These are phyloP conservation scores for Botrylloides violaceus DNA, from an alignment of 23 tunicate genomes.

Conservation along the genomic window DNA sequence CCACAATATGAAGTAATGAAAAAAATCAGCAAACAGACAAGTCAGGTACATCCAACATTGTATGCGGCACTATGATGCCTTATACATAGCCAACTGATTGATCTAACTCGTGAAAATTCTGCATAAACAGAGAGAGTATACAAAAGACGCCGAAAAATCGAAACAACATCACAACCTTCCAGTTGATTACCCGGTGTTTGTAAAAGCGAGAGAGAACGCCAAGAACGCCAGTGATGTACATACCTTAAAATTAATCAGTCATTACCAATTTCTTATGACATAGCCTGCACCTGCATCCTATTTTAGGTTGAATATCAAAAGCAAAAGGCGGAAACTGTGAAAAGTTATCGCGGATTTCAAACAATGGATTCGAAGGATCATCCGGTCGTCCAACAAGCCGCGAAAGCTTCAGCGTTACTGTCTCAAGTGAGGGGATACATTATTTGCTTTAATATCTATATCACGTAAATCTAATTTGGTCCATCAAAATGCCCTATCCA, in stretches of 20 bases:
- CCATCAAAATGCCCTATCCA: no score
- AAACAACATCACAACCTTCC: conserved; percentile 19
- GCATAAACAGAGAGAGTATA: neutral
- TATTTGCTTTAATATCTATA: no score
- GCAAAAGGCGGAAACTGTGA: conserved; percentile 64
- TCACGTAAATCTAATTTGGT: no score
- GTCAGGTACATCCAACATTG: no score
- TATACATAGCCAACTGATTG: neutral
- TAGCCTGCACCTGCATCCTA: no score
- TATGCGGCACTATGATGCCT: neutral
- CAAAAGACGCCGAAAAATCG: conserved; percentile 22
- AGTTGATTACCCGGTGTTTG: conserved; percentile 61
- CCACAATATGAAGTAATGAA: conserved; percentile 63
- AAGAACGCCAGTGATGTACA: conserved; percentile 67
- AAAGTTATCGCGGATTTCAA: conserved; percentile 71
- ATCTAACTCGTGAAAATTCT: neutral
- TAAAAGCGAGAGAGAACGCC: conserved; percentile 55
- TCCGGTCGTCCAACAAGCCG: conserved; percentile 86
- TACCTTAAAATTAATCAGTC: no score
- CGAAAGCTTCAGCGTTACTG: conserved; percentile 60
- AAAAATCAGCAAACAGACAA: conserved; percentile 45
- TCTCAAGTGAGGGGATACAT: conserved; percentile 48
- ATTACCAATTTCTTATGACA: no score
- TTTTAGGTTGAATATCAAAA: conserved; percentile 35
- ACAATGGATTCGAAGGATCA: conserved; percentile 88